A percentile compares a stretch with the other conserved stretches of the same genome.
These are phyloP conservation scores for Drosophila erecta DNA, from an alignment of 1,140 invertebrate species.

Conservation along the genomic window DNA sequence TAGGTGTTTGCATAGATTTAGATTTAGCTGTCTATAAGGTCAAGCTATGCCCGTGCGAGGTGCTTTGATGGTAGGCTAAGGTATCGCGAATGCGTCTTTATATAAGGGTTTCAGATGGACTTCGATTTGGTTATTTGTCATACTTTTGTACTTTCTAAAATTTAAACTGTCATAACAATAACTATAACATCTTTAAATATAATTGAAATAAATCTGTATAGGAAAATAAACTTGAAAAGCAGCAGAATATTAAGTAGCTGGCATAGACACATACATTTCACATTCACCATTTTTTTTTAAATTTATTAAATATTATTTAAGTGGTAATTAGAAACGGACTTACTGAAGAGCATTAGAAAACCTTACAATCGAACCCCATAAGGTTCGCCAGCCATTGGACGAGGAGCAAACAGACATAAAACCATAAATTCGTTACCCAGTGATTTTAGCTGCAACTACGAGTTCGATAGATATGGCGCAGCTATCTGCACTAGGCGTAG, in stretches of 20 bases:
- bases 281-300: too few relatives aligned
- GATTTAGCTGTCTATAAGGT: constrained; percentile 59
- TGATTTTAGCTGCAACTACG: constrained; percentile 57
- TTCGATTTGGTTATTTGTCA: background rate
- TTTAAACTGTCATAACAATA: background rate
- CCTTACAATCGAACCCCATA: background rate
- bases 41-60: constrained; percentile 43
- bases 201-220: too few relatives aligned
- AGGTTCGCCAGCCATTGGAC: constrained; percentile 9
- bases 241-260: too few relatives aligned
- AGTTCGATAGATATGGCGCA: constrained; percentile 15
- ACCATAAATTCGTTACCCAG: constrained; percentile 59
- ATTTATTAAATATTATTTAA: background rate
- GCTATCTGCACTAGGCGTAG: constrained; percentile 34
- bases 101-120: constrained; percentile 4
- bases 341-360: background rate
- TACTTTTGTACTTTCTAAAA: background rate
- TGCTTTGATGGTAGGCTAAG: constrained; percentile 45
- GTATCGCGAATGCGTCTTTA: constrained; percentile 50
- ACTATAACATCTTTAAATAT: too few relatives aligned
- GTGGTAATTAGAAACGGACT: background rate
- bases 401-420: constrained; percentile 52
- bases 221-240: too few relatives aligned
- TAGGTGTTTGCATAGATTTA: constrained; percentile 48
- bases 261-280: too few relatives aligned